These are phyloP conservation scores for Dasysyrphus albostriatus DNA, from an alignment of 2,888 invertebrate species.

Conservation along the genomic window DNA sequence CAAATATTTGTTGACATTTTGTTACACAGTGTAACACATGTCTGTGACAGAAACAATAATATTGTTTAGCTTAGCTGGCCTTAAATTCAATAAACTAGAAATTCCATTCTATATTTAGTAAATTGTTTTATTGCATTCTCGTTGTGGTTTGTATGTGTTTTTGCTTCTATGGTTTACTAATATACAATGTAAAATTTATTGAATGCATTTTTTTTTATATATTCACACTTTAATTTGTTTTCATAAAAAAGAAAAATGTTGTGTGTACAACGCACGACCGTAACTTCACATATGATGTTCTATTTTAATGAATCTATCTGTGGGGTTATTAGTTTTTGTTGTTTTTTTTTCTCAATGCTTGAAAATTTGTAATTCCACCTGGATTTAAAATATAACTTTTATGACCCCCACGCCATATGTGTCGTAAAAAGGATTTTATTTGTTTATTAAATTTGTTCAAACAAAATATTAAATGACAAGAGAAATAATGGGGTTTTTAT, in stretches of 20 bases:
- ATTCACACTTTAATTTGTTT: background rate
- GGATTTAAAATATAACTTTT: slow-evolving; percentile 5
- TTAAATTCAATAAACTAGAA: background rate
- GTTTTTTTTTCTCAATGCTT: too few species aligned
- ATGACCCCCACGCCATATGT: background rate
- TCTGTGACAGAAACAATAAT: too few species aligned
- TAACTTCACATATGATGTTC: background rate
- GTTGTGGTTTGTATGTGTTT: background rate
- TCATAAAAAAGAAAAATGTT: background rate
- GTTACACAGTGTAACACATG: too few species aligned
- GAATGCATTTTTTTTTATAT: background rate
- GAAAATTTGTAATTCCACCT: too few species aligned
- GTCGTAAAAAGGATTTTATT: background rate
- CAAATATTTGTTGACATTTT: too few species aligned
- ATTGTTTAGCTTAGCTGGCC: too few species aligned
- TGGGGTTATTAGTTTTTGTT: background rate
- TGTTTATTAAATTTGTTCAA: background rate
- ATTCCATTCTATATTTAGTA: too few species aligned
- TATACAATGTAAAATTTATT: too few species aligned
- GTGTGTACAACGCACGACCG: background rate
- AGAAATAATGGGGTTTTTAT: background rate
- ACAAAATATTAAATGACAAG: background rate
- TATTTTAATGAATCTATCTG: background rate
- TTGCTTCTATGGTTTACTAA: background rate
- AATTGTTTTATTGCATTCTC: background rate